Evolutionary conservation across 2,113 vertebrate species (phyloP), one percentile per base, ranked within the genome.

Genomic region (Lophura nycthemera): DNA sequence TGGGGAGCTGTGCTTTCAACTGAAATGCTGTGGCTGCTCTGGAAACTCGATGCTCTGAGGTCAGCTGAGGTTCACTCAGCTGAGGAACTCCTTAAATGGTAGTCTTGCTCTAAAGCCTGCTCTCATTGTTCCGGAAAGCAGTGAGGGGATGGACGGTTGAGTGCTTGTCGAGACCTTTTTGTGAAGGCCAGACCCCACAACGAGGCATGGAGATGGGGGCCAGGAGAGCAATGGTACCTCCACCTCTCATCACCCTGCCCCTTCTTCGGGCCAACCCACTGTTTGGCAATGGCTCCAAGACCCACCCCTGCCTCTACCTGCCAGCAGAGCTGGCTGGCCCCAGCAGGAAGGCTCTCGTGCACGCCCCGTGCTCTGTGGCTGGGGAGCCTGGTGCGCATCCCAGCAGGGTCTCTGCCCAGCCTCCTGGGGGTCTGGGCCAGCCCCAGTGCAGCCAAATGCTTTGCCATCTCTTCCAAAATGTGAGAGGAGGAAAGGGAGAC

Each of bases 11-110:
- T 73, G 66, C 38, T 90, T 94, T 91, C 65, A 60, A 3, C 43
- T 73, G 77, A 90, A 95, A 77, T 1, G 3, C 86, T 87, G 82
- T 60, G 83, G 56, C 77, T 40, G 81, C 57, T 73, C 52, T 96
- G 88, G 66, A 96, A 92, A 66, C 56, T 77, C 72, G 7, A 27
- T 65, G 93, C 82, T 88, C 86, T 21, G 59, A 73, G 95, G 94
- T 90, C 95, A 95, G 83, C 88, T 4, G 92, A 93, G 90, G 93
- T 95, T 92, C 92, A 79, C 86, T n/a, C 24, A 69, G 43, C 89
- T 59, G 76, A 92, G 93, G 90, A 95, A 88, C 93, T 93, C 93
- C 82, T 92, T 92, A 93, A 92, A 91, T 90, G 90, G 92, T 32
- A 15, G 47, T 60, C 70, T 64, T 64, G 61, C 38, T 90, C 63